phyloP scores from a whole-genome alignment of 2,113 vertebrate genomes.

The Fulica atra region DNA sequence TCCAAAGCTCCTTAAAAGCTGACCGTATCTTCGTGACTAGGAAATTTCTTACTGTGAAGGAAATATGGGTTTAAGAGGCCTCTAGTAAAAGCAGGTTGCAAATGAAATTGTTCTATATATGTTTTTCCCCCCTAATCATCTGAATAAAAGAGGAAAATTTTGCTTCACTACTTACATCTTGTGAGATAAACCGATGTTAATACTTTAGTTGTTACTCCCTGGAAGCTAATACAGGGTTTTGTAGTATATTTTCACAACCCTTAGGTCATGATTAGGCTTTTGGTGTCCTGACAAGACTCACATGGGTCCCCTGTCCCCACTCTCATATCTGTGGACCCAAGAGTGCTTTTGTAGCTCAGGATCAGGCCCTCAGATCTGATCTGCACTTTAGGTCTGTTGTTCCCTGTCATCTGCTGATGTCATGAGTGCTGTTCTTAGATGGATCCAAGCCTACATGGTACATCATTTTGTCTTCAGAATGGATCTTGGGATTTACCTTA shows the following conservation, averaged over 20 bases:
- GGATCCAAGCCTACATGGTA: not conserved
- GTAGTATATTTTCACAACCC: not conserved
- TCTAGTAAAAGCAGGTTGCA: not conserved
- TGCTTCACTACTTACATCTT: not conserved
- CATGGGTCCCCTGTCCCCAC: accelerated
- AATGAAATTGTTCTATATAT: not conserved
- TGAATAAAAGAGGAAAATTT: not conserved
- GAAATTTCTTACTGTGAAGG: not conserved
- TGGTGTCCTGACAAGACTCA: not conserved
- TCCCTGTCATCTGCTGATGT: not conserved
- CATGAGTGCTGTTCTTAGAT: not conserved
- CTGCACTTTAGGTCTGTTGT: not conserved
- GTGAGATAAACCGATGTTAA: not conserved
- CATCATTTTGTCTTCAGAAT: not conserved
- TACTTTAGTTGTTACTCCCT: not conserved
- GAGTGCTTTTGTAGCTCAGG: not conserved
- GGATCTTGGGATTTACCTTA: not conserved
- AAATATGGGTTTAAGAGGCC: not conserved
- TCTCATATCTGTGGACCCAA: not conserved
- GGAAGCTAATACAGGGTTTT: not conserved
- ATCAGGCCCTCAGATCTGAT: not conserved
- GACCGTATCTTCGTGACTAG: not conserved
- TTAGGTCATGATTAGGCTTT: not conserved
- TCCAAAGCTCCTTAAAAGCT: not conserved
- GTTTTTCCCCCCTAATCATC: not conserved